Percentiles rank a stretch among this genome's conserved stretches.
Evolutionary conservation across 1,140 invertebrate species (phyloP).

Genomic region (Sipha flava): DNA sequence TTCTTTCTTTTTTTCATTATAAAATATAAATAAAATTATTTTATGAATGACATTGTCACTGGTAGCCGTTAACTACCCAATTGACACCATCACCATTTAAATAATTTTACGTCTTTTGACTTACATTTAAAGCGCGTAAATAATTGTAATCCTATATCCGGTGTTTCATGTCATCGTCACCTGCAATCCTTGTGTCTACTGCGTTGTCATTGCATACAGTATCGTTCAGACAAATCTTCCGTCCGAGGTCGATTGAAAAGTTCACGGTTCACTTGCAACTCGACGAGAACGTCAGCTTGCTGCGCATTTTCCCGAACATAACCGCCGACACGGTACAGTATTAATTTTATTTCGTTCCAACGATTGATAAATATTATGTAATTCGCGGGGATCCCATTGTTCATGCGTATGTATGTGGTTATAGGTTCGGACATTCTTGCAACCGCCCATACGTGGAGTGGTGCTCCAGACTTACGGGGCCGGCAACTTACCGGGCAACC

Average conservation of each 20-base stretch:
- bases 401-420: conserved; percentile 4
- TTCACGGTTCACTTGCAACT: conserved; percentile 71
- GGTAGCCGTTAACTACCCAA: too few relatives aligned
- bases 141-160: neutral
- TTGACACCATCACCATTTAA: too few relatives aligned
- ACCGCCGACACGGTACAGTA: conserved; percentile 43
- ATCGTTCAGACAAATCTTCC: conserved; percentile 68
- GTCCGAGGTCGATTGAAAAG: conserved; percentile 59
- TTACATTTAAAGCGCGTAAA: too few relatives aligned
- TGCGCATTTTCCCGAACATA: conserved; percentile 86
- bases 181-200: too few relatives aligned
- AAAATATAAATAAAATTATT: too few relatives aligned
- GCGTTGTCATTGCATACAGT: conserved; percentile 47
- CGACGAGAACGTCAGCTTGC: conserved; percentile 72
- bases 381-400: too few relatives aligned
- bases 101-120: too few relatives aligned
- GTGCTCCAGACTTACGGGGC: conserved; percentile 87
- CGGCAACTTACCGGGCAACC: conserved; percentile 82
- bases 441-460: conserved; percentile 76
- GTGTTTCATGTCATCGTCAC: neutral
- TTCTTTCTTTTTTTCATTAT: too few relatives aligned
- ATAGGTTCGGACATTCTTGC: conserved; percentile 64
- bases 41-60: too few relatives aligned
- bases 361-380: too few relatives aligned
- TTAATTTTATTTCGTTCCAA: neutral